Conservation (phyloP, 1,140 invertebrate species). For the Alviniconcha marisindica region DNA sequence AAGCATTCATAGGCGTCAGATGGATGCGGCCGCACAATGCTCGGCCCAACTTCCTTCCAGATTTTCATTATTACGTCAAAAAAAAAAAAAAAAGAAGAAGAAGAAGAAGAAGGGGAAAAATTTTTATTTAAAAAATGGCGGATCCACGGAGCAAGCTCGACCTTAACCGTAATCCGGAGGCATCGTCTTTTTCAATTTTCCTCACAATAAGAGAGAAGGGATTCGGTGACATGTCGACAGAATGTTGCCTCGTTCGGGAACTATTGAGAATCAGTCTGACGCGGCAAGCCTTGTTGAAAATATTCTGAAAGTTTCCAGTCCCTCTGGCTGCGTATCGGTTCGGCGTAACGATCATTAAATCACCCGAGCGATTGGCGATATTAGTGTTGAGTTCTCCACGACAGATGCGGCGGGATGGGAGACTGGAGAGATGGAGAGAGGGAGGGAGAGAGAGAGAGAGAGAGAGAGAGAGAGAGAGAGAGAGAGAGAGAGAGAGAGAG, state of each 20-base stretch:
- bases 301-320: not conserved
- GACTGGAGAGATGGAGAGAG: no score
- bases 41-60: not conserved
- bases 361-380: not conserved
- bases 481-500: no score
- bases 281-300: not conserved
- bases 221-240: constrained; percentile 15
- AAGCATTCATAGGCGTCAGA: constrained; percentile 38
- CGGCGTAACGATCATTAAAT: constrained; percentile 1
- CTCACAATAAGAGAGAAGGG: not conserved
- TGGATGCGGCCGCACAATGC: constrained; percentile 19
- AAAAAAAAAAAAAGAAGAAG: not conserved
- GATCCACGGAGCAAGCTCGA: not conserved
- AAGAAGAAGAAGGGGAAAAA: not conserved
- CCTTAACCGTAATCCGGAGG: not conserved
- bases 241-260: not conserved
- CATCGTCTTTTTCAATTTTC: constrained; percentile 11
- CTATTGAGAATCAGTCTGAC: not conserved
- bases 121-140: no score
- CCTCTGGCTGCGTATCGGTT: not conserved
- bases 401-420: not conserved
- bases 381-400: not conserved
- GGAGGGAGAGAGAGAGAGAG: no score
- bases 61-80: constrained; percentile 14
- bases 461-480: no score